These are phyloP conservation scores for Thymelicus acteon DNA, from an alignment of 2,888 invertebrate species.

Conservation along the genomic window DNA sequence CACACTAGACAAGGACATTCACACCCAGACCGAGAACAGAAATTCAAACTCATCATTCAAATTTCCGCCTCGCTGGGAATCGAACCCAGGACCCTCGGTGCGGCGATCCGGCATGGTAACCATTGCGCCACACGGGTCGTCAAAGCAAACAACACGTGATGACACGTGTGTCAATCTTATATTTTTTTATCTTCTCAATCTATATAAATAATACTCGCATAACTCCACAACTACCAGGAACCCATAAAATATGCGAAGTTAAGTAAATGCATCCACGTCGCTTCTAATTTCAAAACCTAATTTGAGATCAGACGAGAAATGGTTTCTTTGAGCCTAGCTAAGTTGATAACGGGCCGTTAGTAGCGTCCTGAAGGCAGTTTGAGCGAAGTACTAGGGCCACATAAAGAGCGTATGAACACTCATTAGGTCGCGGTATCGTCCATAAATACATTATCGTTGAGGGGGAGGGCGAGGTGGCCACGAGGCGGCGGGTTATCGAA, in stretches of 20 bases:
- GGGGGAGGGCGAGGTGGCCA: conserved; percentile 48
- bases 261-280: not conserved
- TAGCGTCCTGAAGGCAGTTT: conserved; percentile 41
- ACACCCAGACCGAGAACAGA: too few species aligned
- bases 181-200: too few species aligned
- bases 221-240: conserved; percentile 2
- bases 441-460: conserved; percentile 82
- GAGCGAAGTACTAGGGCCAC: conserved; percentile 54
- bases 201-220: not conserved
- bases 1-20: too few species aligned
- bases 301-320: conserved; percentile 19
- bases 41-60: too few species aligned
- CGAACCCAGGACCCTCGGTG: too few species aligned
- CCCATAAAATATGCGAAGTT: not conserved
- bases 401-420: conserved; percentile 79
- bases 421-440: conserved; percentile 82
- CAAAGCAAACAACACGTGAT: too few species aligned
- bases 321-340: conserved; percentile 45
- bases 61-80: too few species aligned
- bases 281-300: conserved; percentile 5
- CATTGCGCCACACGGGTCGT: too few species aligned
- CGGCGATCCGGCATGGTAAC: too few species aligned
- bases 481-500: conserved; percentile 76
- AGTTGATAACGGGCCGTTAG: conserved; percentile 50
- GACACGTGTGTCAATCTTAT: too few species aligned